Conservation (phyloP, 2,113 vertebrate genomes). For the Vulpes vulpes region DNA sequence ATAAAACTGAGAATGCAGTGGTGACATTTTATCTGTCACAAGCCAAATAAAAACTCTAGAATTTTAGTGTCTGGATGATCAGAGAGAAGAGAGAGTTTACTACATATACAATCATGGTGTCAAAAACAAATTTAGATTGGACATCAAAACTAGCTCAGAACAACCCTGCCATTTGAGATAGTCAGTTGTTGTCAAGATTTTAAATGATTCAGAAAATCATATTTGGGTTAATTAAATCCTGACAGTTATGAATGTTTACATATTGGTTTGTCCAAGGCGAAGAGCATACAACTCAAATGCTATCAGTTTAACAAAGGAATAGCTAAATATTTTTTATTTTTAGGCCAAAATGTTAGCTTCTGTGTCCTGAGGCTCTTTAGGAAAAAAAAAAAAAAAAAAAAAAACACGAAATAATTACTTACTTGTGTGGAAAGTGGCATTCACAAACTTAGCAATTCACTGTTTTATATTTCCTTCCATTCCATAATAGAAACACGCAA, state of each 20-base stretch:
- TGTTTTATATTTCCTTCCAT: slow-evolving; percentile 49
- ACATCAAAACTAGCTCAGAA: background rate
- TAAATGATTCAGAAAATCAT: slow-evolving; percentile 15
- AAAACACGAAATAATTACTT: slow-evolving; percentile 46
- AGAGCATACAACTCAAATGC: background rate
- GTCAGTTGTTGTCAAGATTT: background rate
- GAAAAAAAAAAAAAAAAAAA: background rate
- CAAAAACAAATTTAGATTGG: background rate
- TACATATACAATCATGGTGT: background rate
- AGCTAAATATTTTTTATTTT: background rate
- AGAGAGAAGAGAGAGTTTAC: background rate
- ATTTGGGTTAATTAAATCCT: background rate
- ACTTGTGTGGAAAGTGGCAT: slow-evolving; percentile 51
- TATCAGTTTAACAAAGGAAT: slow-evolving; percentile 30
- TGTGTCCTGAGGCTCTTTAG: slow-evolving; percentile 39
- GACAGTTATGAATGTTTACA: slow-evolving; percentile 1
- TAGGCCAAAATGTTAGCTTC: slow-evolving; percentile 30
- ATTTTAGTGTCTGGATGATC: background rate
- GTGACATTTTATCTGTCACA: background rate
- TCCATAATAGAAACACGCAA: slow-evolving; percentile 61
- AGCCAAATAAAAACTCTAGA: background rate
- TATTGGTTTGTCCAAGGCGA: background rate
- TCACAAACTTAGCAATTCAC: slow-evolving; percentile 19
- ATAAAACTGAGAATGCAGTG: background rate
- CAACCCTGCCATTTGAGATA: background rate